Conservation (phyloP, 2,113 vertebrate species). For the Oxyura jamaicensis region DNA sequence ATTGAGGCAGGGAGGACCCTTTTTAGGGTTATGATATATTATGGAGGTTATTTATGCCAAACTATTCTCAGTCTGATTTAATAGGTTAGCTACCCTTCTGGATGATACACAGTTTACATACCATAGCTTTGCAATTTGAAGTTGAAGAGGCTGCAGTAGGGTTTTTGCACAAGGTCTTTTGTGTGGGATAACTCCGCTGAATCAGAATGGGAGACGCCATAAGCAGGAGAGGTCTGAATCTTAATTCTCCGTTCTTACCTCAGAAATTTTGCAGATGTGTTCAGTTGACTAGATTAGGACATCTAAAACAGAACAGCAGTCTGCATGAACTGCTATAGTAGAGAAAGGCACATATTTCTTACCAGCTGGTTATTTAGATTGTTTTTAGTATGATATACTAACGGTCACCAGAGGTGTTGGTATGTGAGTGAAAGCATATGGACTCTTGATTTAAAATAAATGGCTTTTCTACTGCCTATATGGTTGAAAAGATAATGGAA, state of each 20-base stretch:
- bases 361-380: not conserved
- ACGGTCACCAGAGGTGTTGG: not conserved
- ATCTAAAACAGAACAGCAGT: not conserved
- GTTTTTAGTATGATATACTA: not conserved
- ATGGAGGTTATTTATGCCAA: not conserved
- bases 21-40: not conserved
- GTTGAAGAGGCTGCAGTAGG: not conserved
- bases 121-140: not conserved
- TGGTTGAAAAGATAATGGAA: not conserved
- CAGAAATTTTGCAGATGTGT: not conserved
- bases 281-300: fast-evolving
- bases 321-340: not conserved
- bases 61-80: not conserved
- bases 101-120: not conserved
- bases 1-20: not conserved
- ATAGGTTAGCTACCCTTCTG: not conserved
- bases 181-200: not conserved
- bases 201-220: not conserved
- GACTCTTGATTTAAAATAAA: not conserved
- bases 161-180: not conserved
- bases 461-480: not conserved
- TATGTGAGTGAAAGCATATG: not conserved
- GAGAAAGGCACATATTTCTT: not conserved
- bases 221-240: not conserved
- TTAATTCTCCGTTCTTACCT: not conserved